Percentiles rank a stretch among this genome's conserved stretches.
These are phyloP conservation scores for Oscheius sp. DNA, from an alignment of 2,888 invertebrate species.

Conservation along the genomic window DNA sequence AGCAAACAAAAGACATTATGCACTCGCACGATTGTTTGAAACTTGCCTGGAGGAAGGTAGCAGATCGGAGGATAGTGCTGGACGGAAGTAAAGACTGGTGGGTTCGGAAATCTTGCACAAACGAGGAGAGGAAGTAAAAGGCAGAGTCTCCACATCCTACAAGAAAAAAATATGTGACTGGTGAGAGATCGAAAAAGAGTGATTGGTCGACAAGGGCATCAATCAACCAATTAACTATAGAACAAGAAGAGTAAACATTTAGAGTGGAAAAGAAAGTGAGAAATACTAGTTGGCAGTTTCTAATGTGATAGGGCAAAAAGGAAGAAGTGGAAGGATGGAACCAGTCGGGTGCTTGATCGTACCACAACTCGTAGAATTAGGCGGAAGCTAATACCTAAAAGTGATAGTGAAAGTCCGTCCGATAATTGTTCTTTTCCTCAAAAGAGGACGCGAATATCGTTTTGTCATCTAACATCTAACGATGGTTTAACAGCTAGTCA, in stretches of 20 bases:
- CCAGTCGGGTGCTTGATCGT: not conserved
- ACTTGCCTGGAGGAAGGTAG: constrained; percentile 58
- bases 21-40: not conserved
- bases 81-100: constrained; percentile 62
- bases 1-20: constrained; percentile 4
- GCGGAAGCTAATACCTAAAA: constrained; percentile 5
- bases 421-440: constrained; percentile 11
- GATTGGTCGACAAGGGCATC: too few species aligned
- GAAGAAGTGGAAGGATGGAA: not conserved
- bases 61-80: constrained; percentile 63
- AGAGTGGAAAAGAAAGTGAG: too few species aligned
- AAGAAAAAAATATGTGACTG: not conserved
- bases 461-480: not conserved
- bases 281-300: too few species aligned
- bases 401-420: constrained; percentile 22
- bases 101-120: constrained; percentile 53
- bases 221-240: too few species aligned
- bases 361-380: not conserved
- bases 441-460: not conserved
- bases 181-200: too few species aligned
- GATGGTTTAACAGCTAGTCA: not conserved
- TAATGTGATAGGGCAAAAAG: too few species aligned
- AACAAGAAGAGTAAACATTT: too few species aligned
- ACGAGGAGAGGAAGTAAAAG: constrained; percentile 12
- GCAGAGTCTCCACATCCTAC: not conserved